A percentile compares a stretch with the other conserved stretches of the same genome.
These are phyloP conservation scores for Virgularia gustaviana DNA, from an alignment of 92 coral and sea anemone genomes.

Conservation along the genomic window DNA sequence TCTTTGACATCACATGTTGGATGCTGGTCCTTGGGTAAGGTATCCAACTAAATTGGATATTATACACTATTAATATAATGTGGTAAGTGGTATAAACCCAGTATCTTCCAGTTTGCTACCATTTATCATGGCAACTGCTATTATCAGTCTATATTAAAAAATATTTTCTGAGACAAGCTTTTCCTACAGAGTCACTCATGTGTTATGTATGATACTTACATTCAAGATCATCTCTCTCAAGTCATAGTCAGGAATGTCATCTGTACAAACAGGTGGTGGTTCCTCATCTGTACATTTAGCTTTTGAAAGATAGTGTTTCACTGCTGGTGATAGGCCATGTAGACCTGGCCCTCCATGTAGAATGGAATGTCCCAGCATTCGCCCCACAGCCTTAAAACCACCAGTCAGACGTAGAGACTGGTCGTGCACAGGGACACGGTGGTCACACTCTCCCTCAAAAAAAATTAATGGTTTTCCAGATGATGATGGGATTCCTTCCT, in stretches of 20 bases:
- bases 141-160: too few relatives aligned
- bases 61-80: neutral
- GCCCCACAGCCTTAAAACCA: neutral
- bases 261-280: neutral
- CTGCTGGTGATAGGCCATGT: neutral
- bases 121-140: too few relatives aligned
- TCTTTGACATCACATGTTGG: conserved; percentile 29
- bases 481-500: conserved; percentile 4
- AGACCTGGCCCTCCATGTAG: neutral
- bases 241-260: neutral
- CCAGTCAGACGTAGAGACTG: conserved; percentile 1
- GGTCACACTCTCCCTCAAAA: conserved; percentile 10
- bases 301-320: neutral
- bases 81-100: too few relatives aligned
- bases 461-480: conserved; percentile 16
- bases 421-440: neutral
- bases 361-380: neutral
- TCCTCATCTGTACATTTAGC: neutral
- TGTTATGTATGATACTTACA: too few relatives aligned
- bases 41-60: conserved; percentile 22
- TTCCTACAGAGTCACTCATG: too few relatives aligned
- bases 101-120: too few relatives aligned
- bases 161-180: too few relatives aligned
- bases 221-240: neutral
- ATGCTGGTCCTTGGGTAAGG: conserved; percentile 21